Evolutionary conservation across 1,140 invertebrate species (phyloP).

Genomic region (Drosophila erecta): DNA sequence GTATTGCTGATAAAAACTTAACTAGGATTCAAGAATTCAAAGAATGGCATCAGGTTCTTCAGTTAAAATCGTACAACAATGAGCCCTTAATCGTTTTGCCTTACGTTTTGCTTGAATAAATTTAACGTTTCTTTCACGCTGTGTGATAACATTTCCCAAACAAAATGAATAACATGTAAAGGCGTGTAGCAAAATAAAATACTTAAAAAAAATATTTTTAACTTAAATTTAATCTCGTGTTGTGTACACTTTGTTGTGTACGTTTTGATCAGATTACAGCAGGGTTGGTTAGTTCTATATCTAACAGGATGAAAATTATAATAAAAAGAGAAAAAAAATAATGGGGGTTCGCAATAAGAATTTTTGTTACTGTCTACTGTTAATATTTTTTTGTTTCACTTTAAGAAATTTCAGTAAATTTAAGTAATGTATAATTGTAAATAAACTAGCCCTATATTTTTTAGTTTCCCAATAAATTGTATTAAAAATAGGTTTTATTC

Average conservation of each 20-base stretch:
- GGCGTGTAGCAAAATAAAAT: not conserved
- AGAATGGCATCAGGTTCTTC: slow-evolving; percentile 92
- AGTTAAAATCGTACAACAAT: slow-evolving; percentile 89
- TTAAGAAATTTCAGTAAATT: slow-evolving; percentile 26
- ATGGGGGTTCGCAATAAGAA: slow-evolving; percentile 1
- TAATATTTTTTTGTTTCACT: slow-evolving; percentile 27
- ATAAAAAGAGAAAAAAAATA: not conserved
- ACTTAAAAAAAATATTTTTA: not conserved
- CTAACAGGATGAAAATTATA: not conserved
- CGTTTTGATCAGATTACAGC: slow-evolving; percentile 4
- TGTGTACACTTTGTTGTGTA: slow-evolving; percentile 1
- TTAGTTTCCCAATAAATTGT: slow-evolving; percentile 1
- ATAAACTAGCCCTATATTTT: slow-evolving; percentile 56
- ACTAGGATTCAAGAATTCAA: slow-evolving; percentile 86
- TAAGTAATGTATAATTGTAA: slow-evolving; percentile 62
- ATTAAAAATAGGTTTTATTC: no score
- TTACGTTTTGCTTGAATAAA: slow-evolving; percentile 94
- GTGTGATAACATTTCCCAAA: slow-evolving; percentile 28
- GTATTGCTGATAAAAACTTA: not conserved
- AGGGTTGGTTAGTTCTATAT: slow-evolving; percentile 2
- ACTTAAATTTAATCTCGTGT: not conserved
- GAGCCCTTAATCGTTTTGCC: slow-evolving; percentile 94
- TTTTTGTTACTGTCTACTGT: slow-evolving; percentile 50
- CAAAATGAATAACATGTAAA: slow-evolving; percentile 1
- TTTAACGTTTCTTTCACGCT: slow-evolving; percentile 13